Evolutionary conservation across 2,888 invertebrate species (phyloP).

Genomic region (Drosophila tripunctata): DNA sequence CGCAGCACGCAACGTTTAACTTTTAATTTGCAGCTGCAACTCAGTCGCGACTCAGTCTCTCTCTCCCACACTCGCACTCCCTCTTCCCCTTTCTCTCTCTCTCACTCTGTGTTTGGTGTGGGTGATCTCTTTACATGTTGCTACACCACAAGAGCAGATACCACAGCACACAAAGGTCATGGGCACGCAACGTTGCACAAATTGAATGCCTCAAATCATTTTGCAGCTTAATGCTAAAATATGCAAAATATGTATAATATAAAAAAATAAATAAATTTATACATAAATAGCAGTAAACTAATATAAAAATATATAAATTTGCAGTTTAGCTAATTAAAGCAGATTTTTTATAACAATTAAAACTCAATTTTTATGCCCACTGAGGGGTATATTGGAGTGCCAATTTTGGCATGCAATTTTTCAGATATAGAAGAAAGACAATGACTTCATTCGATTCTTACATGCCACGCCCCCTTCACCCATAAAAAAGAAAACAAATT

Average conservation of each 20-base stretch:
- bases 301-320: not conserved
- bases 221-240: slow-evolving; percentile 31
- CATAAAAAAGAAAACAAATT: too few relatives aligned
- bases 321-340: not conserved
- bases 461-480: too few relatives aligned
- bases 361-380: too few relatives aligned
- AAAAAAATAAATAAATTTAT: not conserved
- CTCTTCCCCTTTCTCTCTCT: not conserved
- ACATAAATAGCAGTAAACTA: too few relatives aligned
- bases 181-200: slow-evolving; percentile 69
- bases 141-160: not conserved
- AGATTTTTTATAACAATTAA: too few relatives aligned
- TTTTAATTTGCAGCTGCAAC: slow-evolving; percentile 73
- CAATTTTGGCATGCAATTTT: too few relatives aligned
- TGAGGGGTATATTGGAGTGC: too few relatives aligned
- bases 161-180: slow-evolving; percentile 60
- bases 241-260: not conserved
- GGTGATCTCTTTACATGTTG: slow-evolving; percentile 30
- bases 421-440: too few relatives aligned
- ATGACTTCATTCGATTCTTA: too few relatives aligned
- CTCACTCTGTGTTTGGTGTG: slow-evolving; percentile 27
- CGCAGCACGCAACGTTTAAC: slow-evolving; percentile 80
- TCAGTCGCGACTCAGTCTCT: slow-evolving; percentile 14
- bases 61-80: slow-evolving; percentile 1
- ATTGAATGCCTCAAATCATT: slow-evolving; percentile 58